A percentile compares a stretch with the other conserved stretches of the same genome.
Conservation (phyloP, 2,797 vertebrate genomes). For the Rhincodon typus region DNA sequence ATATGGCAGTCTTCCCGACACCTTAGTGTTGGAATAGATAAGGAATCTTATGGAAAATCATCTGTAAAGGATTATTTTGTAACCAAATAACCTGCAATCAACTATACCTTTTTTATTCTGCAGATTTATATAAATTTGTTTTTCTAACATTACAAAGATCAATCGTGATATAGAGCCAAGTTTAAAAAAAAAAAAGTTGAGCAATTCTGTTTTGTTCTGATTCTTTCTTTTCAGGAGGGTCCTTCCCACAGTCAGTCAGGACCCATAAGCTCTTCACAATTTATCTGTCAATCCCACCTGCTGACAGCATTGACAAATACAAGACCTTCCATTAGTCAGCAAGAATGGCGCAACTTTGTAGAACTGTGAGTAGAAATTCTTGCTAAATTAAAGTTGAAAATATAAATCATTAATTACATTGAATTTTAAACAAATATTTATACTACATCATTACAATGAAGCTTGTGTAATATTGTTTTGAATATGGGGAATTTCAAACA, state of each 20-base stretch:
- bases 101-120: neutral
- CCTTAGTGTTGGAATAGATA: too few species aligned
- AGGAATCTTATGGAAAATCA: neutral
- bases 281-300: conserved; percentile 68
- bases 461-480: neutral
- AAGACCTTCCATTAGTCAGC: conserved; percentile 73
- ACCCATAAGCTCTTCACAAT: conserved; percentile 55
- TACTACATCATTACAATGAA: neutral
- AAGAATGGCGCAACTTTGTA: conserved; percentile 77
- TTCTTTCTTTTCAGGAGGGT: conserved; percentile 57
- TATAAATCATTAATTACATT: neutral
- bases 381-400: neutral
- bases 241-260: conserved; percentile 50
- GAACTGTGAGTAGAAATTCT: conserved; percentile 70
- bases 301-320: conserved; percentile 66
- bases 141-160: neutral
- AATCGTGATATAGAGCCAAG: neutral
- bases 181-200: neutral
- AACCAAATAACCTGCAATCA: neutral
- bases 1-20: neutral
- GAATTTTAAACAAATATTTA: too few species aligned
- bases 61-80: neutral
- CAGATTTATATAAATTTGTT: neutral
- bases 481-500: neutral
- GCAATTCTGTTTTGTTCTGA: neutral